Evolutionary conservation across 2,888 invertebrate genomes (phyloP).

Genomic region (Spicauda simplicius): DNA sequence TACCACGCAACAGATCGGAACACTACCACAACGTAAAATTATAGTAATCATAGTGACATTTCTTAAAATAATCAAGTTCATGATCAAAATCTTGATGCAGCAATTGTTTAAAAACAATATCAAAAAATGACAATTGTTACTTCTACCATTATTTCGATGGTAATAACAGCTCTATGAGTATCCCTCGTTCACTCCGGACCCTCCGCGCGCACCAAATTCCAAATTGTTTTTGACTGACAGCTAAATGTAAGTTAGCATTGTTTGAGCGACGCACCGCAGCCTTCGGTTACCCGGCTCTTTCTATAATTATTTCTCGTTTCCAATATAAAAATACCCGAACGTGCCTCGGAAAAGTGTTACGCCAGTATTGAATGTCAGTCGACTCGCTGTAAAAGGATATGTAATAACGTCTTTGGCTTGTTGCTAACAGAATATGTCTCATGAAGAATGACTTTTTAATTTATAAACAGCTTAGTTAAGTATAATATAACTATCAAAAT

Average conservation of each 20-base stretch:
- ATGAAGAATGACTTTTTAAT: too few species aligned
- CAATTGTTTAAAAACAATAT: too few species aligned
- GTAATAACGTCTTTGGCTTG: not conserved
- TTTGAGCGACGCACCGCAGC: slow-evolving; percentile 79
- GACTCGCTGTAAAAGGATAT: not conserved
- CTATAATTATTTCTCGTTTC: slow-evolving; percentile 74
- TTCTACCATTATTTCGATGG: not conserved
- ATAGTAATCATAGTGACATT: too few species aligned
- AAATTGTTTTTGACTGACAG: slow-evolving; percentile 86
- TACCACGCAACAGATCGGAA: too few species aligned
- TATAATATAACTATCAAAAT: too few species aligned
- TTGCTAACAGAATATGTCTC: too few species aligned
- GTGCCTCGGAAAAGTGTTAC: slow-evolving; percentile 34
- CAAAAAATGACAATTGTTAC: too few species aligned
- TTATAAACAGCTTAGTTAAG: too few species aligned
- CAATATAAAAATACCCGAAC: slow-evolving; percentile 40
- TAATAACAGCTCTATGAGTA: slow-evolving; percentile 58
- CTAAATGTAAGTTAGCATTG: slow-evolving; percentile 85
- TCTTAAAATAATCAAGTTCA: too few species aligned
- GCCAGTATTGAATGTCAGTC: slow-evolving; percentile 20
- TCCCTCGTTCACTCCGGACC: slow-evolving; percentile 67
- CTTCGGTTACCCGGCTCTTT: slow-evolving; percentile 67
- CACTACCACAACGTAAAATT: too few species aligned
- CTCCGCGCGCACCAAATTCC: slow-evolving; percentile 82
- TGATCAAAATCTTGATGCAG: too few species aligned